phyloP scores from a whole-genome alignment of 1,140 invertebrate genomes.

The Drosophila serrata region DNA sequence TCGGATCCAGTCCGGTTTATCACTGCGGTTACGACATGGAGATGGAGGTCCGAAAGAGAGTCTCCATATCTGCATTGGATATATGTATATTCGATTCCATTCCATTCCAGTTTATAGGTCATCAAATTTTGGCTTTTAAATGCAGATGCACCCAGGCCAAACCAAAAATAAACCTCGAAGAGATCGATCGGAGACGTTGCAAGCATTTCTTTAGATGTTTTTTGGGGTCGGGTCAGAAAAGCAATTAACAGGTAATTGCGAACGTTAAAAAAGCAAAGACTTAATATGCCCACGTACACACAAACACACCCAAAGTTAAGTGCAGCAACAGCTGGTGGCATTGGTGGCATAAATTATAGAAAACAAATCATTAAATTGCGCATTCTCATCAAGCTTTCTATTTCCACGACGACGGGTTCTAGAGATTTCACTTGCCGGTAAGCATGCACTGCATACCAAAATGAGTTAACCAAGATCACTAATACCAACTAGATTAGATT shows the following conservation, averaged over 20 bases:
- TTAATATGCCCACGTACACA: conserved; percentile 40
- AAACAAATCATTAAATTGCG: conserved; percentile 44
- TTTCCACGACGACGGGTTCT: conserved; percentile 56
- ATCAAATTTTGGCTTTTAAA: conserved; percentile 26
- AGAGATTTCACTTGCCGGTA: conserved; percentile 56
- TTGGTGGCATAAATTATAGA: conserved; percentile 59
- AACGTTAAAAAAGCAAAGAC: not conserved
- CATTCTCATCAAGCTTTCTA: conserved; percentile 66
- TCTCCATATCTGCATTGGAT: conserved; percentile 1
- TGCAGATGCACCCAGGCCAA: conserved; percentile 24
- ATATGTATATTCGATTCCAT: not conserved
- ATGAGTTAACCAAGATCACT: conserved; percentile 15
- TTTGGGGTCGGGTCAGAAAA: conserved; percentile 48
- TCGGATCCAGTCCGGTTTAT: conserved; percentile 45
- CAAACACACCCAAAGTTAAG: conserved; percentile 11
- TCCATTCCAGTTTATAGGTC: conserved; percentile 24
- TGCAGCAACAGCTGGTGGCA: conserved; percentile 39
- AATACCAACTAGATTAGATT: not conserved
- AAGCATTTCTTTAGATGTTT: not conserved
- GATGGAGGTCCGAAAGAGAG: conserved; percentile 18
- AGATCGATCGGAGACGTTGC: not conserved
- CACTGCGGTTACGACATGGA: conserved; percentile 57
- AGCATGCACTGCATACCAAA: conserved; percentile 40
- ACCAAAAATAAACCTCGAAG: conserved; percentile 9
- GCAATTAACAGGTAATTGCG: conserved; percentile 59